A percentile compares a stretch with the other conserved stretches of the same genome.
Conservation (phyloP, 2,113 vertebrate genomes). For the Cromileptes altivelis region DNA sequence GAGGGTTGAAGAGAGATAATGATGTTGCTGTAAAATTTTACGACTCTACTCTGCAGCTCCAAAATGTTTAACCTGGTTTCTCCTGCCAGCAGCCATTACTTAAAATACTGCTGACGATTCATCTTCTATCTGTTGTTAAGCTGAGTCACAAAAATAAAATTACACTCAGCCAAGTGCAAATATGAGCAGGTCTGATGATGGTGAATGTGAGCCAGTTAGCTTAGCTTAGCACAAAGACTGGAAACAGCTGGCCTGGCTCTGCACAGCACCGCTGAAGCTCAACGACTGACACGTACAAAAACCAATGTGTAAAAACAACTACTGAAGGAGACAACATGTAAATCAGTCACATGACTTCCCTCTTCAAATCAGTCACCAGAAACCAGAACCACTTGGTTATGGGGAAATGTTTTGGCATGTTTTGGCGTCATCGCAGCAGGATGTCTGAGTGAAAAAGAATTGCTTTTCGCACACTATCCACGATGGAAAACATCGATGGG, state of each 20-base stretch:
- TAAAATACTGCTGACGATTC: conserved; percentile 20
- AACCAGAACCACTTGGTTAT: too few species aligned
- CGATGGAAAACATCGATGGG: too few species aligned
- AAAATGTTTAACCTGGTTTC: conserved; percentile 1
- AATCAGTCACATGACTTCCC: too few species aligned
- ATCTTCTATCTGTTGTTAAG: conserved; percentile 1
- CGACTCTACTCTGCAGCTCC: neutral
- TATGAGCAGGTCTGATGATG: neutral
- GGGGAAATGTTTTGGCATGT: too few species aligned
- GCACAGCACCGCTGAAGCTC: neutral
- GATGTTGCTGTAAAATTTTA: conserved; percentile 12
- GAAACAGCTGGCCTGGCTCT: neutral
- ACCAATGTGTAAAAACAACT: too few species aligned
- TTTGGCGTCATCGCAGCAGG: too few species aligned
- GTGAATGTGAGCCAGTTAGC: neutral
- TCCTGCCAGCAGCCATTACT: conserved; percentile 33
- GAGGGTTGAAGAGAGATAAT: neutral
- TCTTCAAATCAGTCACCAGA: too few species aligned
- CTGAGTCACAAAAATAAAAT: neutral
- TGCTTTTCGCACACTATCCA: too few species aligned
- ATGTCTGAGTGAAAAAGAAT: too few species aligned
- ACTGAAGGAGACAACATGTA: too few species aligned
- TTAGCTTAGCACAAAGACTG: too few species aligned
- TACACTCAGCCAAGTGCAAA: neutral
- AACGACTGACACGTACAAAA: too few species aligned